phyloP scores from a whole-genome alignment of 2,888 invertebrate species.

The Lasioglossum pauxillum region DNA sequence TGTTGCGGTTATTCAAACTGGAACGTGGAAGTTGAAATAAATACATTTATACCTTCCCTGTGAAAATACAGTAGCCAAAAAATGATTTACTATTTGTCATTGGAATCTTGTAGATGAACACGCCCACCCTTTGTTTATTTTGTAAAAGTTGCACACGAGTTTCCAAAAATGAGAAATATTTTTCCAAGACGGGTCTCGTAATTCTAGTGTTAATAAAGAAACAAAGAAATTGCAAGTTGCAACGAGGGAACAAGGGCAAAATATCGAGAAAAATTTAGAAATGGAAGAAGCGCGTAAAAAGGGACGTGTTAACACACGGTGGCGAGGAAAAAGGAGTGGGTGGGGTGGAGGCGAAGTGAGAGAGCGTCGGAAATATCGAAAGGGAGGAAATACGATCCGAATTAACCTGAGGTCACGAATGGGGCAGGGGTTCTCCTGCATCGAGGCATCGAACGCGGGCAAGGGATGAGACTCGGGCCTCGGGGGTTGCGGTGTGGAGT shows the following conservation, averaged over 20 bases:
- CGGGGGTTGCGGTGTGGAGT: constrained; percentile 19
- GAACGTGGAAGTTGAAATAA: not conserved
- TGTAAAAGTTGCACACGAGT: too few relatives aligned
- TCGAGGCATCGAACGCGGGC: not conserved
- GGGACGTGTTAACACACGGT: not conserved
- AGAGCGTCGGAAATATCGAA: constrained; percentile 50
- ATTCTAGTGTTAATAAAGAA: not conserved
- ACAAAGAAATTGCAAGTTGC: not conserved
- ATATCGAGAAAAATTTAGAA: not conserved
- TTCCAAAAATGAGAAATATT: too few relatives aligned
- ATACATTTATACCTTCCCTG: too few relatives aligned
- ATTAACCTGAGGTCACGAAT: constrained; percentile 60
- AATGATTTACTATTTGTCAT: too few relatives aligned
- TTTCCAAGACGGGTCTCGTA: not conserved
- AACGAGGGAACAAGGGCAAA: not conserved
- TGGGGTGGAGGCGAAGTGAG: not conserved
- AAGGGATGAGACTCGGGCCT: constrained; percentile 34
- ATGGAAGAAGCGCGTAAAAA: not conserved
- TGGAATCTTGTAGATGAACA: too few relatives aligned
- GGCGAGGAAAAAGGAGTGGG: not conserved
- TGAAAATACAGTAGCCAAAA: too few relatives aligned
- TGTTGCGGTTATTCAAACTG: not conserved
- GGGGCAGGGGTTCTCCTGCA: constrained; percentile 39
- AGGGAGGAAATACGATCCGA: constrained; percentile 60
- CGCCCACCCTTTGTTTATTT: too few relatives aligned